Evolutionary conservation across 2,113 vertebrate genomes (phyloP).

Genomic region (Vulpes lagopus): DNA sequence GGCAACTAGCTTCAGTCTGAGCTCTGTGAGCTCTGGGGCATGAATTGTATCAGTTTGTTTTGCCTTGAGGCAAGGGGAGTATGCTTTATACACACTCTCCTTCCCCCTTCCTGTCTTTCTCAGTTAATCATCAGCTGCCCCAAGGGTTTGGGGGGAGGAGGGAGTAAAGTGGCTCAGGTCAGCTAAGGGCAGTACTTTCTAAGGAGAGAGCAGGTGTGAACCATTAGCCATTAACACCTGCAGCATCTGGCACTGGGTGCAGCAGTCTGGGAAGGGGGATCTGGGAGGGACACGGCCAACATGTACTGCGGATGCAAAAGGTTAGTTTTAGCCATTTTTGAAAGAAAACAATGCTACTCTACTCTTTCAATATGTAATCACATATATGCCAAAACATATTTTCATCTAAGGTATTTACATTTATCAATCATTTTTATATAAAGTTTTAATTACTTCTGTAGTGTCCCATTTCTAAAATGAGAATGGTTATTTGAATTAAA

Average conservation of each 20-base stretch:
- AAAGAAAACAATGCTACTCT: background rate
- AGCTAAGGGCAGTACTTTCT: background rate
- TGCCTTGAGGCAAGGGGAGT: background rate
- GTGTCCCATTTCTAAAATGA: background rate
- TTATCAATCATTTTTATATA: background rate
- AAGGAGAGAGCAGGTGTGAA: background rate
- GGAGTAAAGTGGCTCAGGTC: background rate
- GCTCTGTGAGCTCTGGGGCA: background rate
- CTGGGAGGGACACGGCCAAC: background rate
- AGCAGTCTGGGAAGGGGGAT: background rate
- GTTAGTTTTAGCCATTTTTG: background rate
- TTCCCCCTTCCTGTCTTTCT: background rate
- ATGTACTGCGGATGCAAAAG: background rate
- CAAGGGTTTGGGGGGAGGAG: background rate
- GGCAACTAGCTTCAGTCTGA: background rate
- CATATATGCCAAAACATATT: background rate
- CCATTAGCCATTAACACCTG: constrained; percentile 18
- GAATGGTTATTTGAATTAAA: background rate
- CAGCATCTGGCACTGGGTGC: background rate
- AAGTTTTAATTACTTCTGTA: constrained; percentile 1
- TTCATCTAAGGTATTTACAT: background rate
- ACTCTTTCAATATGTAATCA: background rate
- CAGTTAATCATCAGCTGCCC: background rate
- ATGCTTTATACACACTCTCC: background rate
- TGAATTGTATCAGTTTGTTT: background rate